Evolutionary conservation across 2,113 vertebrate genomes (phyloP).

Genomic region (Centropristis striata): DNA sequence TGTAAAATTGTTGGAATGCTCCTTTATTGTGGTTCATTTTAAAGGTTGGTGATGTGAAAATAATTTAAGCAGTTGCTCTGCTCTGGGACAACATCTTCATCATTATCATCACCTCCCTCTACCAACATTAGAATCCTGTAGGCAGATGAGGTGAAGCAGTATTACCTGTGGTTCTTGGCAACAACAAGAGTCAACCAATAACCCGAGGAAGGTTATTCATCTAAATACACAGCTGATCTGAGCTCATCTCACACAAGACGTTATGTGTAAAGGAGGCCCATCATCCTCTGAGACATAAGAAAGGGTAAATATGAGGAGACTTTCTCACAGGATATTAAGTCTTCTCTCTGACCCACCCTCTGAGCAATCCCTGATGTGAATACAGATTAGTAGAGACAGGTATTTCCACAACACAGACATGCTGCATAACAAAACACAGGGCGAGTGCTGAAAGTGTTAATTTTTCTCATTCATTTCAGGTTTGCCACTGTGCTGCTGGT

Average conservation of each 20-base stretch:
- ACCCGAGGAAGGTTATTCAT: not conserved
- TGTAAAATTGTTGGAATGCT: not conserved
- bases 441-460: not conserved
- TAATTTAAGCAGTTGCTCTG: not conserved
- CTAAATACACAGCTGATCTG: constrained; percentile 5
- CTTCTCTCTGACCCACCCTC: not conserved
- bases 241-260: constrained; percentile 17
- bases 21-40: not conserved
- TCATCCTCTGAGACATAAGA: constrained; percentile 27
- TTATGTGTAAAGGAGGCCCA: constrained; percentile 3
- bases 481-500: constrained; percentile 11
- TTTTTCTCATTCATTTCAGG: constrained; percentile 19
- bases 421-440: not conserved
- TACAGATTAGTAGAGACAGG: constrained; percentile 33
- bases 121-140: not conserved
- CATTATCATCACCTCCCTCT: not conserved
- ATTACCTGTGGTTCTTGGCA: not conserved
- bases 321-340: constrained; percentile 52
- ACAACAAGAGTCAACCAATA: not conserved
- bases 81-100: not conserved
- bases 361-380: constrained; percentile 17
- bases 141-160: not conserved
- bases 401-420: constrained; percentile 15
- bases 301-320: constrained; percentile 42
- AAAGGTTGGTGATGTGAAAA: not conserved